Percentiles rank a stretch among this genome's conserved stretches.
Evolutionary conservation across 2,888 invertebrate genomes (phyloP).

Genomic region (Drosophila emarginata): DNA sequence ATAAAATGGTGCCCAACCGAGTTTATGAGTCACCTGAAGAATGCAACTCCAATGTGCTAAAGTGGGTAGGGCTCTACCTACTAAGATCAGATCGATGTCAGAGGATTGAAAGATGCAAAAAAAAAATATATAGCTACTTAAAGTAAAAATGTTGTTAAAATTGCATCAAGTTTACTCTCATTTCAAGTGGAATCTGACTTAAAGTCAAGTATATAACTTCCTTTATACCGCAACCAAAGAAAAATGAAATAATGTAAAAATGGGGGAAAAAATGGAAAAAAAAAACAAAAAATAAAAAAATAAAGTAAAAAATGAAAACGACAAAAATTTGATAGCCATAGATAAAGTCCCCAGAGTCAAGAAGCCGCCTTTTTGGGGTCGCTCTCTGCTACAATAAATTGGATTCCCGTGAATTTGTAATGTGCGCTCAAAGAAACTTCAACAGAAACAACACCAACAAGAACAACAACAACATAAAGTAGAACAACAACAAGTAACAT

Average conservation of each 20-base stretch:
- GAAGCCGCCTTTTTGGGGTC: not conserved
- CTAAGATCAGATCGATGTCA: not conserved
- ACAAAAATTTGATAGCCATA: constrained; percentile 53
- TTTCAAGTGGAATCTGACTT: not conserved
- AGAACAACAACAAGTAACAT: constrained; percentile 22
- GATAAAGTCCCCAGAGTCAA: constrained; percentile 37
- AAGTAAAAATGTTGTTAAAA: not conserved
- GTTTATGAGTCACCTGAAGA: constrained; percentile 46
- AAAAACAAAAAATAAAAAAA: not conserved
- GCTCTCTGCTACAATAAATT: constrained; percentile 64
- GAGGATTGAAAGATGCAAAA: not conserved
- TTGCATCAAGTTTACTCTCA: not conserved
- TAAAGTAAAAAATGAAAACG: not conserved
- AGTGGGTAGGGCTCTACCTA: constrained; percentile 20
- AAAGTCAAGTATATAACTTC: not conserved
- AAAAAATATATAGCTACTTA: not conserved
- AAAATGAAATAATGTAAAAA: not conserved
- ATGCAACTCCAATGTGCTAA: constrained; percentile 56
- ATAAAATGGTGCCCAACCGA: constrained; percentile 1
- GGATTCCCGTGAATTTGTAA: constrained; percentile 74
- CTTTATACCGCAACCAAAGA: not conserved
- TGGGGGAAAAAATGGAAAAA: not conserved
- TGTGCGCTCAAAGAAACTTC: constrained; percentile 65
- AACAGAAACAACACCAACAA: constrained; percentile 32
- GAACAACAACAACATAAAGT: constrained; percentile 11